A percentile compares a stretch with the other conserved stretches of the same genome.
phyloP scores from a whole-genome alignment of 2,888 invertebrate species.

The Ditylenchus weischeri region DNA sequence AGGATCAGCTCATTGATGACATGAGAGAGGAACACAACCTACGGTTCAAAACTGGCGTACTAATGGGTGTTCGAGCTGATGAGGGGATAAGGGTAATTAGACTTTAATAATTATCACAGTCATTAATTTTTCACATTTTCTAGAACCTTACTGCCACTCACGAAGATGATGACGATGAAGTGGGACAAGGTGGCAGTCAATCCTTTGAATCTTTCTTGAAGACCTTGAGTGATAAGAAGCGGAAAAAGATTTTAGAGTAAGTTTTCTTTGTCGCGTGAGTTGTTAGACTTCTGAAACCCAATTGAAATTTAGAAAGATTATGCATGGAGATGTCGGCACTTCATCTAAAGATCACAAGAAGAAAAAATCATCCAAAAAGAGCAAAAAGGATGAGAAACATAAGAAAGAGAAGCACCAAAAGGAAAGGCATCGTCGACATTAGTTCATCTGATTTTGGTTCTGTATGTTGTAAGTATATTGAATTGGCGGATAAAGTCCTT shows the following conservation, averaged over 20 bases:
- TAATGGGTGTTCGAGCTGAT: slow-evolving; percentile 37
- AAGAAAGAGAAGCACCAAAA: slow-evolving; percentile 24
- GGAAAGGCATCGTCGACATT: slow-evolving; percentile 10
- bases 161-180: slow-evolving; percentile 13
- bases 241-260: slow-evolving; percentile 45
- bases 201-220: slow-evolving; percentile 42
- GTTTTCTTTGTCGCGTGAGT: slow-evolving; percentile 8
- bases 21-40: slow-evolving; percentile 58
- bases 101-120: background rate
- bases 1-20: slow-evolving; percentile 44
- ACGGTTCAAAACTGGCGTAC: slow-evolving; percentile 38
- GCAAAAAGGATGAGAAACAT: slow-evolving; percentile 28
- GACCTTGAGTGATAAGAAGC: slow-evolving; percentile 44
- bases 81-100: slow-evolving; percentile 34
- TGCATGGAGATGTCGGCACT: slow-evolving; percentile 15
- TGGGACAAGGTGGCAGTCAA: slow-evolving; percentile 17
- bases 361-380: slow-evolving; percentile 32
- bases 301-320: slow-evolving; percentile 25
- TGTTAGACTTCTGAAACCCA: background rate
- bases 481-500: too few relatives aligned
- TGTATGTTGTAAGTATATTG: too few relatives aligned
- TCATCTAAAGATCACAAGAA: slow-evolving; percentile 25
- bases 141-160: slow-evolving; percentile 26
- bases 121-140: background rate
- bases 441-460: too few relatives aligned